Percentiles rank a stretch among this genome's conserved stretches.
Conservation (phyloP, 92 coral and sea anemone species). For the Umimayanthus chanpuru region DNA sequence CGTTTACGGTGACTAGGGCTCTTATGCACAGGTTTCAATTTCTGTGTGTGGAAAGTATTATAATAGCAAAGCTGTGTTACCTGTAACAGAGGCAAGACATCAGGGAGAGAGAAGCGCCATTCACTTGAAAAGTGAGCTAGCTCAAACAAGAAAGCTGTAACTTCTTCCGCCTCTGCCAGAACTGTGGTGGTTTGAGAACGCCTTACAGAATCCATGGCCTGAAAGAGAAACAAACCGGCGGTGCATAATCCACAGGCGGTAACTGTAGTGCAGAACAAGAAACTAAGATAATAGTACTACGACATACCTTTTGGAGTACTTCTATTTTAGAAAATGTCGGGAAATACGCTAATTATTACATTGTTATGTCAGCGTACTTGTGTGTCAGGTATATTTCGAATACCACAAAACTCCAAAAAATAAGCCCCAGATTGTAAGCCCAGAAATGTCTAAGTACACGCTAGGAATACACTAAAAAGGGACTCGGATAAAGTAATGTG, state of each 20-base stretch:
- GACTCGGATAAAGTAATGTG: no score
- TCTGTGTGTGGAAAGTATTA: background rate
- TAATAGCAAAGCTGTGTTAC: conserved; percentile 32
- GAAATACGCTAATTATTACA: background rate
- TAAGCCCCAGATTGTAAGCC: no score
- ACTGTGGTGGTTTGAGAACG: conserved; percentile 71
- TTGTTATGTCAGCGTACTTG: no score
- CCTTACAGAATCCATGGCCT: conserved; percentile 87
- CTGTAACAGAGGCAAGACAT: conserved; percentile 73
- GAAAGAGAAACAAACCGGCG: conserved; percentile 3
- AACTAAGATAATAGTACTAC: background rate
- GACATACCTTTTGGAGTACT: background rate
- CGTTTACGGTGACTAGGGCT: background rate
- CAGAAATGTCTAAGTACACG: no score
- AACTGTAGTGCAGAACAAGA: background rate
- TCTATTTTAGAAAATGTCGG: background rate
- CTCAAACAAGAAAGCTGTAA: conserved; percentile 87
- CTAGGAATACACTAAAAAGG: no score
- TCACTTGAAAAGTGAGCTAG: conserved; percentile 82
- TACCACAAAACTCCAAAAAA: no score
- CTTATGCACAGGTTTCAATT: background rate
- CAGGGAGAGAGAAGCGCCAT: conserved; percentile 92
- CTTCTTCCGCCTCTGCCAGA: conserved; percentile 88
- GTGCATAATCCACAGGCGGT: background rate
- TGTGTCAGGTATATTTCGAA: no score